Percentiles rank a stretch among this genome's conserved stretches.
Conservation (phyloP, 2,113 vertebrate species). For the Thryonomys swinderianus region DNA sequence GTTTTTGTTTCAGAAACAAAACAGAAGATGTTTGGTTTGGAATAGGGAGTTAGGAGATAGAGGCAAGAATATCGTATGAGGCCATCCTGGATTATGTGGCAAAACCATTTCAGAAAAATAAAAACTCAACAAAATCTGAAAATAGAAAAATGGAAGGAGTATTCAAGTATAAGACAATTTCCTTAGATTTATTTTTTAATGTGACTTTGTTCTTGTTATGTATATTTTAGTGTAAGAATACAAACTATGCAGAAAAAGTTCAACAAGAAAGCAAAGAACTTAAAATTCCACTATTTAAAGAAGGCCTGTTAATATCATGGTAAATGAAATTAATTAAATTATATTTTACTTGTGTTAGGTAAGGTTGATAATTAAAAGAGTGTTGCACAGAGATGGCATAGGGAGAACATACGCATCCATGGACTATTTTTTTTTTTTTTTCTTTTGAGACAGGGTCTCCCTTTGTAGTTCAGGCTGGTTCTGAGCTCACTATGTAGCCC, state of each 20-base stretch:
- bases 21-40: background rate
- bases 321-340: background rate
- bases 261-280: background rate
- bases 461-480: too few species aligned
- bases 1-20: slow-evolving; percentile 48
- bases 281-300: background rate
- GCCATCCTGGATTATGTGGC: background rate
- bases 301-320: background rate
- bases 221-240: background rate
- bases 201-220: slow-evolving; percentile 8
- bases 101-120: background rate
- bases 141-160: slow-evolving; percentile 47
- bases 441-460: too few species aligned
- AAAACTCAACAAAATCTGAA: background rate
- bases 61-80: background rate
- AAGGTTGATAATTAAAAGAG: background rate
- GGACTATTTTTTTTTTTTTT: too few species aligned
- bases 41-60: background rate
- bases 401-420: background rate
- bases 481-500: too few species aligned
- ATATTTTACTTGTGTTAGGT: background rate
- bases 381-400: background rate
- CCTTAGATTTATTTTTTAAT: slow-evolving; percentile 28
- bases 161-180: background rate
- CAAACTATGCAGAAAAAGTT: background rate